Evolutionary conservation across 2,113 vertebrate species (phyloP).

Genomic region (Myotis brandtii): DNA sequence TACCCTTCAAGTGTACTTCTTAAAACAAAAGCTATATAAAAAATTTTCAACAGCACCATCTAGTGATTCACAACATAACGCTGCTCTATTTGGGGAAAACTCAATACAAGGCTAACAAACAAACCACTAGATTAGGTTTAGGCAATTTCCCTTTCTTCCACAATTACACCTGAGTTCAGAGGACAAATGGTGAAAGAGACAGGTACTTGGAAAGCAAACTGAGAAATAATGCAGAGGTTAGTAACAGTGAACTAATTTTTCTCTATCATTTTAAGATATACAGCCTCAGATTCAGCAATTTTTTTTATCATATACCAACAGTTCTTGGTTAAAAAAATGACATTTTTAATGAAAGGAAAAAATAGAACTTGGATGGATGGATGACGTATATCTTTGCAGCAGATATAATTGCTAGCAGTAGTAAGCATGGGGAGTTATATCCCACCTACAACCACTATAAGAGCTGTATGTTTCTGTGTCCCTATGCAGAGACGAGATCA

Average conservation of each 20-base stretch:
- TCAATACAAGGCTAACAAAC: neutral
- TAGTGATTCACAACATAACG: slow-evolving; percentile 52
- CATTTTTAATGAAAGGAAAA: slow-evolving; percentile 32
- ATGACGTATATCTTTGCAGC: neutral
- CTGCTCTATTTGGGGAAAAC: neutral
- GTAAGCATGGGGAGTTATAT: neutral
- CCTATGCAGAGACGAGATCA: neutral
- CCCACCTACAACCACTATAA: neutral
- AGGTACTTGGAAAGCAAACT: slow-evolving; percentile 32
- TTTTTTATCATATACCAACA: neutral
- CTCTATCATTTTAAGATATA: neutral
- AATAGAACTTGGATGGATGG: neutral
- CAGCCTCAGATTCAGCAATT: neutral
- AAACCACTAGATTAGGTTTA: neutral
- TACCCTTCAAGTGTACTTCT: slow-evolving; percentile 11
- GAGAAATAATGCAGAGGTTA: neutral
- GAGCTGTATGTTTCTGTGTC: neutral
- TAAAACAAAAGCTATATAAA: slow-evolving; percentile 25
- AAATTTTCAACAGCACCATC: slow-evolving; percentile 68
- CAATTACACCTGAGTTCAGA: neutral
- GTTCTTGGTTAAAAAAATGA: neutral
- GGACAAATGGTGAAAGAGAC: neutral
- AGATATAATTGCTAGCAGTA: slow-evolving; percentile 15
- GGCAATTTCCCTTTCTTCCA: slow-evolving; percentile 3
- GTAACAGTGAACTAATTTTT: neutral